These are phyloP conservation scores for Embiotoca jacksoni DNA, from an alignment of 2,113 vertebrate genomes.

Conservation along the genomic window DNA sequence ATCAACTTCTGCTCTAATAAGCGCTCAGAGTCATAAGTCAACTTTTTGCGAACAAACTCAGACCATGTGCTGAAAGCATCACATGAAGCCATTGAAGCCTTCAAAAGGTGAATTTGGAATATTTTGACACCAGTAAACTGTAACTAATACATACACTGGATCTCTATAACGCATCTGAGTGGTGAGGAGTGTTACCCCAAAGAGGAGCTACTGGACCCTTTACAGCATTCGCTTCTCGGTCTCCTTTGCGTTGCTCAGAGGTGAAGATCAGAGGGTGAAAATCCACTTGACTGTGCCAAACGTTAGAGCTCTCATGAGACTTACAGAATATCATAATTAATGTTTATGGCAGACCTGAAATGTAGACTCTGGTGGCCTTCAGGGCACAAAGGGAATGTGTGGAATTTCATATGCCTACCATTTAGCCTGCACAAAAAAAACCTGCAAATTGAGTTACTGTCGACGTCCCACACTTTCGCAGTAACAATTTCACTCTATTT, in stretches of 20 bases:
- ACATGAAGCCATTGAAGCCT: background rate
- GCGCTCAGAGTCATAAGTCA: no score
- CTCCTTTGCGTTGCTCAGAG: conserved; percentile 4
- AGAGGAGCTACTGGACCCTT: conserved; percentile 15
- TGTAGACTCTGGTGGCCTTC: conserved; percentile 45
- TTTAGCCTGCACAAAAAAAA: conserved; percentile 43
- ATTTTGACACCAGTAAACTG: conserved; percentile 37
- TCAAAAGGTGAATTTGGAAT: conserved; percentile 16
- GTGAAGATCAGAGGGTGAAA: conserved; percentile 58
- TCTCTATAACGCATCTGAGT: conserved; percentile 17
- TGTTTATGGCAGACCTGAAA: conserved; percentile 57
- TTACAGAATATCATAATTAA: conserved; percentile 67
- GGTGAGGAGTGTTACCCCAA: conserved; percentile 13
- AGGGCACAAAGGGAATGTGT: conserved; percentile 59
- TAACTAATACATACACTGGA: background rate
- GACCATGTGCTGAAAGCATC: background rate
- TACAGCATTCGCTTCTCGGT: conserved; percentile 5
- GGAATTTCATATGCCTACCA: conserved; percentile 63
- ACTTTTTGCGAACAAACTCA: no score
- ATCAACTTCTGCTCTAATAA: background rate
- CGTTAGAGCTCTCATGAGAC: conserved; percentile 66
- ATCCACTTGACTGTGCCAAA: conserved; percentile 67
- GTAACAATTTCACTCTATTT: conserved; percentile 21
- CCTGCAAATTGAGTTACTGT: conserved; percentile 43
- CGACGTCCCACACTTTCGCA: conserved; percentile 10